phyloP scores from a whole-genome alignment of 2,113 vertebrate genomes.

The Hypocryptadius cinnamomeus region DNA sequence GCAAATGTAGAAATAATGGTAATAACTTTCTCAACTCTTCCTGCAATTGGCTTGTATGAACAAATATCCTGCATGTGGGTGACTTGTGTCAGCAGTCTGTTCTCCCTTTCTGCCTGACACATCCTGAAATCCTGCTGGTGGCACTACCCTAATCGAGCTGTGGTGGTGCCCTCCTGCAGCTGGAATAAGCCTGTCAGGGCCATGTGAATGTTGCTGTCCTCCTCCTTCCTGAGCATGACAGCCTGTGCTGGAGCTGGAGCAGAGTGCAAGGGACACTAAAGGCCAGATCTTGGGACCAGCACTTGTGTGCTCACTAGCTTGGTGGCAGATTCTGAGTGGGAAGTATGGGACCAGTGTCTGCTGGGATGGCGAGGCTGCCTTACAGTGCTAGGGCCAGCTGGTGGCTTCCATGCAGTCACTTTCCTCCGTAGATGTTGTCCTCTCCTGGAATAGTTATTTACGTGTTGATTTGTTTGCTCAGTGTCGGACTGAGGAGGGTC shows the following conservation, averaged over 20 bases:
- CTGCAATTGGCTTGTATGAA: slow-evolving; percentile 1
- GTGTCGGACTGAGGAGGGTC: not conserved
- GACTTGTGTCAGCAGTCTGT: not conserved
- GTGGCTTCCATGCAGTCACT: not conserved
- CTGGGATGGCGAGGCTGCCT: not conserved
- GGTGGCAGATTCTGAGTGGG: not conserved
- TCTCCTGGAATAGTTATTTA: not conserved
- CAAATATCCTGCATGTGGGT: not conserved
- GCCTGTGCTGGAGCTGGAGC: not conserved
- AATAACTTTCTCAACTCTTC: slow-evolving; percentile 33
- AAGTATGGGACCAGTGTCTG: not conserved
- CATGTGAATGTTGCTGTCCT: not conserved
- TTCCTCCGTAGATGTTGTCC: not conserved
- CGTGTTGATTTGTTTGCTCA: not conserved
- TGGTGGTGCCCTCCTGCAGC: not conserved
- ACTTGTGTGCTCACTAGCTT: not conserved
- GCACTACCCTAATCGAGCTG: not conserved
- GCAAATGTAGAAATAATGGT: slow-evolving; percentile 31
- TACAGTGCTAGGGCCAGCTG: not conserved
- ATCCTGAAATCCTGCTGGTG: not conserved
- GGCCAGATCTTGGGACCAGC: not conserved
- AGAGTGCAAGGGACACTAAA: not conserved
- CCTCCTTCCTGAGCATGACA: not conserved
- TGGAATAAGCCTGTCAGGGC: not conserved
- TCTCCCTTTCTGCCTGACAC: not conserved